Conservation (phyloP, 2,888 invertebrate genomes). For the Tetropium fuscum region DNA sequence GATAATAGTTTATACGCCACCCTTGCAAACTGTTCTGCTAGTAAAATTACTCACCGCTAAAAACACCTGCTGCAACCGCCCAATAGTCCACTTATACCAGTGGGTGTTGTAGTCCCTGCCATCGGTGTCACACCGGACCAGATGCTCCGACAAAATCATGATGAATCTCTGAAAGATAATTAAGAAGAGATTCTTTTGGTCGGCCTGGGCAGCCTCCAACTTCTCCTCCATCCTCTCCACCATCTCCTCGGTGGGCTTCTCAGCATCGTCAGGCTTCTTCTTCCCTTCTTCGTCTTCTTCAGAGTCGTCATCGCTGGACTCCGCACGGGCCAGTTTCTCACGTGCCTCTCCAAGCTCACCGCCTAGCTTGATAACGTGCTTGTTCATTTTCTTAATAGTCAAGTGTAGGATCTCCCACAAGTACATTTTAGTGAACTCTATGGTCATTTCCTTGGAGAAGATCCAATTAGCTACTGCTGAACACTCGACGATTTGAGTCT, state of each 20-base stretch:
- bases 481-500: conserved; percentile 97
- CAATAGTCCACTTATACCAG: conserved; percentile 97
- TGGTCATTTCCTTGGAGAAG: conserved; percentile 93
- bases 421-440: conserved; percentile 92
- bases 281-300: conserved; percentile 67
- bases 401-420: conserved; percentile 97
- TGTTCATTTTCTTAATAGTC: conserved; percentile 97
- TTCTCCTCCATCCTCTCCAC: conserved; percentile 97
- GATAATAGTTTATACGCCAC: not conserved
- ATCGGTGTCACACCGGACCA: conserved; percentile 93
- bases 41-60: conserved; percentile 76
- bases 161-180: conserved; percentile 99
- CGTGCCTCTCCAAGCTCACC: conserved; percentile 86
- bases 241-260: conserved; percentile 82
- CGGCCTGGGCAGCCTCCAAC: conserved; percentile 93
- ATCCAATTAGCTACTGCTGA: conserved; percentile 98
- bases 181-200: conserved; percentile 96
- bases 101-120: conserved; percentile 92
- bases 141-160: conserved; percentile 96
- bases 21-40: not conserved
- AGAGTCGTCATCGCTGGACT: conserved; percentile 86
- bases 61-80: conserved; percentile 94
- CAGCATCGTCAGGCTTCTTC: conserved; percentile 65
- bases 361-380: conserved; percentile 88
- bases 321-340: conserved; percentile 87